A percentile compares a stretch with the other conserved stretches of the same genome.
These are phyloP conservation scores for Leptothorax acervorum DNA, from an alignment of 2,888 invertebrate species.

Conservation along the genomic window DNA sequence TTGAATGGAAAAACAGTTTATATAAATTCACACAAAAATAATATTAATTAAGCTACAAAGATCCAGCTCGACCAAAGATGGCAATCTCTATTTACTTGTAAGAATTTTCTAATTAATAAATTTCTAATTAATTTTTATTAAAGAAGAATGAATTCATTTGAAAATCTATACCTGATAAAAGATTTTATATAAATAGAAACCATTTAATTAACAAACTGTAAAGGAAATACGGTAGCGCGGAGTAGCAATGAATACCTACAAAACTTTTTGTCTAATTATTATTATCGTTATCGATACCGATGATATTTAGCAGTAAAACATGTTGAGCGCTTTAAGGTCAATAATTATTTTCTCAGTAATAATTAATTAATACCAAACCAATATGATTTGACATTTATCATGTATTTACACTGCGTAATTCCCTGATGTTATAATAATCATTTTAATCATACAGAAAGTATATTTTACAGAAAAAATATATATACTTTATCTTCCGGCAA, in stretches of 20 bases:
- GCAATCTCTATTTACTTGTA: not conserved
- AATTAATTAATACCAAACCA: not conserved
- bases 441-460: not conserved
- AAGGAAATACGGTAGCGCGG: not conserved
- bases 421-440: not conserved
- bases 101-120: not conserved
- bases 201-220: not conserved
- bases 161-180: not conserved
- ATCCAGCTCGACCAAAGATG: not conserved
- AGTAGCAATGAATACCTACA: not conserved
- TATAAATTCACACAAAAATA: too few species aligned
- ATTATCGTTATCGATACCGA: not conserved
- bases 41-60: not conserved
- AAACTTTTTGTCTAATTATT: not conserved
- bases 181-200: not conserved
- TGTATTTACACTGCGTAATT: not conserved
- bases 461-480: not conserved
- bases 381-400: not conserved
- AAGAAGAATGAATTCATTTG: not conserved
- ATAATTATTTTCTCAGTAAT: conserved; percentile 16
- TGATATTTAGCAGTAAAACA: not conserved
- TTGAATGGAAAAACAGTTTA: not conserved
- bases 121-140: not conserved
- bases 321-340: not conserved
- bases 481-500: not conserved